Evolutionary conservation across 92 coral and sea anemone species (phyloP).

Genomic region (Paragorgia papillata): DNA sequence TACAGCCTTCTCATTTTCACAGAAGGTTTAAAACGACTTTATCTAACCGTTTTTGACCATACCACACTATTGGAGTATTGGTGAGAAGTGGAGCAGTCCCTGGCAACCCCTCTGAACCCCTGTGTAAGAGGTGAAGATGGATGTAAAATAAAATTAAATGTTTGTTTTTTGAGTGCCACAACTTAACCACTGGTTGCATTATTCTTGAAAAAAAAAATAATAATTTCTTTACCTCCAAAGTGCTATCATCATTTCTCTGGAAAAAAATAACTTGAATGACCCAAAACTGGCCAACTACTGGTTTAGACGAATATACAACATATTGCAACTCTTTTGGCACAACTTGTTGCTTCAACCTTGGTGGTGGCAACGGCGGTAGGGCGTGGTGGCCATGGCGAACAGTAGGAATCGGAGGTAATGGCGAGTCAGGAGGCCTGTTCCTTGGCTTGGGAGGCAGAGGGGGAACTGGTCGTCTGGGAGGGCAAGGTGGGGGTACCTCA

Average conservation of each 20-base stretch:
- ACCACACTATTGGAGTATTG: no score
- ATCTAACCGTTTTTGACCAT: no score
- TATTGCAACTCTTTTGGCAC: slow-evolving; percentile 51
- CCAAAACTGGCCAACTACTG: slow-evolving; percentile 67
- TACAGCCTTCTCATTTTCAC: no score
- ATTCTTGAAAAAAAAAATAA: neutral
- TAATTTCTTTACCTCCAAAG: slow-evolving; percentile 73
- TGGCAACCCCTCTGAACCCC: no score
- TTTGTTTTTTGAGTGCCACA: no score
- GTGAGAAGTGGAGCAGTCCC: no score
- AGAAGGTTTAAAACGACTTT: no score
- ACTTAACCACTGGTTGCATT: neutral
- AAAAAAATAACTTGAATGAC: slow-evolving; percentile 75
- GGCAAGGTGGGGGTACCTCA: slow-evolving; percentile 52
- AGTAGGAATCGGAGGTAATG: slow-evolving; percentile 14
- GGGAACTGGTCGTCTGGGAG: slow-evolving; percentile 67
- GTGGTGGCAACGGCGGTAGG: slow-evolving; percentile 13
- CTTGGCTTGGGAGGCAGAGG: slow-evolving; percentile 56
- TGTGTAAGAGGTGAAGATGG: no score
- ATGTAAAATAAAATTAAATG: no score
- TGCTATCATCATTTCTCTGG: slow-evolving; percentile 66
- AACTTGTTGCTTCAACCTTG: slow-evolving; percentile 35
- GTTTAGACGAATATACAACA: slow-evolving; percentile 69
- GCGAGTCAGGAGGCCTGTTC: slow-evolving; percentile 27
- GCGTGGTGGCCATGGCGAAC: neutral